Percentiles rank a stretch among this genome's conserved stretches.
phyloP scores from a whole-genome alignment of 1,140 invertebrate genomes.

The Theocolax elegans region DNA sequence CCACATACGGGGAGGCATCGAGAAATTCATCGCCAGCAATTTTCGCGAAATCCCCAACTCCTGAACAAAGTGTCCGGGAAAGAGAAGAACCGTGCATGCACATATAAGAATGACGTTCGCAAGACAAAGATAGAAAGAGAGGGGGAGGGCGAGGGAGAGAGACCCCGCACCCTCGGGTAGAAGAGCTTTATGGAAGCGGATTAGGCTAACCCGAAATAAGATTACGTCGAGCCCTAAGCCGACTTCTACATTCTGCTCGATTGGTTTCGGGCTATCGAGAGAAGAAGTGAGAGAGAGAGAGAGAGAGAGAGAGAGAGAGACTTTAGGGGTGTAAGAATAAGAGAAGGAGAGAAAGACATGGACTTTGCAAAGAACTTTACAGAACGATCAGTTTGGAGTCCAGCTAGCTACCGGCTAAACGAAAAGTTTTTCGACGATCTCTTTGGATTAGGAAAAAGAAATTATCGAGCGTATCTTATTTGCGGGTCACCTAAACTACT shows the following conservation, averaged over 20 bases:
- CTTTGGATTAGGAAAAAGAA: conserved; percentile 8
- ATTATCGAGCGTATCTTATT: conserved; percentile 5
- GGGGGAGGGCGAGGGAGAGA: not conserved
- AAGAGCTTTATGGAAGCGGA: conserved; percentile 49
- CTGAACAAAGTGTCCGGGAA: not conserved
- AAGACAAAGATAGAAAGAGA: conserved; percentile 4
- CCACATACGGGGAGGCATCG: not conserved
- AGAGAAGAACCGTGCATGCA: not conserved
- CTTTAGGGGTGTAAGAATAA: too few relatives aligned
- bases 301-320: not conserved
- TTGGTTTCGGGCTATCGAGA: conserved; percentile 43
- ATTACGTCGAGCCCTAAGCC: conserved; percentile 48
- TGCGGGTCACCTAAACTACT: too few relatives aligned
- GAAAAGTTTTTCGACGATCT: conserved; percentile 23
- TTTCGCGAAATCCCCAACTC: conserved; percentile 8
- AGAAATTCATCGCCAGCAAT: conserved; percentile 32
- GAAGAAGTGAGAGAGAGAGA: conserved; percentile 20
- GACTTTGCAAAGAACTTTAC: conserved; percentile 34
- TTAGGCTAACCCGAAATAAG: conserved; percentile 48
- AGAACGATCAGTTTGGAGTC: conserved; percentile 15
- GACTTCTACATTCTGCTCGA: conserved; percentile 50
- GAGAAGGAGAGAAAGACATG: conserved; percentile 7
- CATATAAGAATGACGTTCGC: not conserved
- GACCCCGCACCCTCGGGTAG: not conserved
- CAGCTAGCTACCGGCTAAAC: not conserved